Evolutionary conservation across 2,113 vertebrate genomes (phyloP).

Genomic region (Dunckerocampus dactyliophorus): DNA sequence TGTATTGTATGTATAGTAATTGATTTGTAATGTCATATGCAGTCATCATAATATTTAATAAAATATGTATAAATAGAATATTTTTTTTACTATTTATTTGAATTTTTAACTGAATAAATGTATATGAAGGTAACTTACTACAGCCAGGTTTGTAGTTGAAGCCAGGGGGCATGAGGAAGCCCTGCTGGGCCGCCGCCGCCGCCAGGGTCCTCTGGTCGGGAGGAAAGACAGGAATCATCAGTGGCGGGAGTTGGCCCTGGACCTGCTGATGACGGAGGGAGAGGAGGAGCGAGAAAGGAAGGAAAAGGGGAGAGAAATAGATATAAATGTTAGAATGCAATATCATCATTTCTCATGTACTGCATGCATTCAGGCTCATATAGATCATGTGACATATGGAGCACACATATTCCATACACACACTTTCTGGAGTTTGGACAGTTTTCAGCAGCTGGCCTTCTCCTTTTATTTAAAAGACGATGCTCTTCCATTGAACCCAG

Average conservation of each 20-base stretch:
- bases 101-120: too few relatives aligned
- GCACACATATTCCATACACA: slow-evolving; percentile 12
- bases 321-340: background rate
- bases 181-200: slow-evolving; percentile 93
- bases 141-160: slow-evolving; percentile 99
- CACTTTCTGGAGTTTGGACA: slow-evolving; percentile 6
- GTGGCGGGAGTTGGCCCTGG: slow-evolving; percentile 95
- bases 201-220: slow-evolving; percentile 97
- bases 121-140: slow-evolving; percentile 76
- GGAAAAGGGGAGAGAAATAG: background rate
- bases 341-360: background rate
- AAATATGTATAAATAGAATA: too few relatives aligned
- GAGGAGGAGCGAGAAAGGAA: background rate
- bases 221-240: slow-evolving; percentile 98
- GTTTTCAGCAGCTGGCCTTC: slow-evolving; percentile 80
- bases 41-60: too few relatives aligned
- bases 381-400: slow-evolving; percentile 12
- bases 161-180: slow-evolving; percentile 96
- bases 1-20: too few relatives aligned
- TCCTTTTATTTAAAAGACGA: slow-evolving; percentile 46
- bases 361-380: slow-evolving; percentile 22
- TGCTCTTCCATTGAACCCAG: slow-evolving; percentile 13
- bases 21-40: too few relatives aligned
- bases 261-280: slow-evolving; percentile 82
- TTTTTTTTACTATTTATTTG: too few relatives aligned